Percentiles rank a stretch among this genome's conserved stretches.
phyloP scores from a whole-genome alignment of 2,888 invertebrate species.

The Glaucopsyche alexis region DNA sequence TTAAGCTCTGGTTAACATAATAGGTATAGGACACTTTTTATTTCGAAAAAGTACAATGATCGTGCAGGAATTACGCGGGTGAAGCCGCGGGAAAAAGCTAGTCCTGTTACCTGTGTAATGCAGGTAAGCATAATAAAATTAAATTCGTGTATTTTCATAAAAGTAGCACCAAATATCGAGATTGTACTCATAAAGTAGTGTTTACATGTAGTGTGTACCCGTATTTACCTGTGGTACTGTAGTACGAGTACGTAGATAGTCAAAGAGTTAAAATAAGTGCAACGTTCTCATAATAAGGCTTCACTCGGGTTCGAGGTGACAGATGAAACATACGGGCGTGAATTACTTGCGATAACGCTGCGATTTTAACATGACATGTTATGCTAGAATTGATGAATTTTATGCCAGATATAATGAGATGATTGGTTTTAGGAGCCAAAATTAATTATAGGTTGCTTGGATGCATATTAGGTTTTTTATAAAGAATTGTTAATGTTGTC shows the following conservation, averaged over 20 bases:
- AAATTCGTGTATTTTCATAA: background rate
- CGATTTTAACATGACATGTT: background rate
- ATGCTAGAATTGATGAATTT: background rate
- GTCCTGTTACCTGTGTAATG: background rate
- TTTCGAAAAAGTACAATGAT: no score
- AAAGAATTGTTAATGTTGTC: no score
- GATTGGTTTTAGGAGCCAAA: no score
- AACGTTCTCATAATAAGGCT: constrained; percentile 44
- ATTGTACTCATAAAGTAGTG: background rate
- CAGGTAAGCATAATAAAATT: background rate
- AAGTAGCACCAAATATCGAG: constrained; percentile 18
- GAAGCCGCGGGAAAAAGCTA: no score
- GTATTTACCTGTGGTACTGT: constrained; percentile 3
- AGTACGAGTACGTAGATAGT: constrained; percentile 27
- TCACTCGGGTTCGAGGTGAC: constrained; percentile 41
- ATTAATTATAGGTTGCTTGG: no score
- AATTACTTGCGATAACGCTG: constrained; percentile 23
- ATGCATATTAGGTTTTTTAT: no score
- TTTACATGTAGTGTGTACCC: background rate
- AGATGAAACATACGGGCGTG: constrained; percentile 32
- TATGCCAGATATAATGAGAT: no score
- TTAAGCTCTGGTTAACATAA: no score
- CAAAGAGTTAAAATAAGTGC: constrained; percentile 42
- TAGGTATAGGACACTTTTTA: no score
- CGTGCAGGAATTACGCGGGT: no score